phyloP scores from a whole-genome alignment of 2,888 invertebrate genomes.

The Cyclophora albipunctata region DNA sequence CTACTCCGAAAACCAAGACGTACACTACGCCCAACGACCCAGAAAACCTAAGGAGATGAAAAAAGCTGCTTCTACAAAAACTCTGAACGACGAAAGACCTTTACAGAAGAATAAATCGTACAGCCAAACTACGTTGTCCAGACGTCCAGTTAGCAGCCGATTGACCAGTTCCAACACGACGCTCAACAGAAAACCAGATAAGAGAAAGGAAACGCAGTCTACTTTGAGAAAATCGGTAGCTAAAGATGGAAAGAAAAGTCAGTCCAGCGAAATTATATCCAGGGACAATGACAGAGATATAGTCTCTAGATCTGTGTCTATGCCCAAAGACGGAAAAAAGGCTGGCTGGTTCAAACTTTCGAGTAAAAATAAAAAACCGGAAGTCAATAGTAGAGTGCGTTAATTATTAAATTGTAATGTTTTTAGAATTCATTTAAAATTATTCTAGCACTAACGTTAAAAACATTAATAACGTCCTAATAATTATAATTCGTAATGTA shows the following conservation, averaged over 20 bases:
- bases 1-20: slow-evolving; percentile 82
- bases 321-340: slow-evolving; percentile 82
- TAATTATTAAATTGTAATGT: slow-evolving; percentile 18
- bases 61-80: slow-evolving; percentile 66
- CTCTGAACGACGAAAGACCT: slow-evolving; percentile 41
- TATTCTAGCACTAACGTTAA: neutral
- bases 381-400: slow-evolving; percentile 59
- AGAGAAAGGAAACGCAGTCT: slow-evolving; percentile 48
- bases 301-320: slow-evolving; percentile 79
- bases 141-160: slow-evolving; percentile 47
- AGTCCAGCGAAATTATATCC: slow-evolving; percentile 79
- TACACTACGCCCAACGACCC: slow-evolving; percentile 83
- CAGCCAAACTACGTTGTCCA: slow-evolving; percentile 59
- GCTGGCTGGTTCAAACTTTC: slow-evolving; percentile 83
- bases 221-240: slow-evolving; percentile 59
- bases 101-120: slow-evolving; percentile 64
- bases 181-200: slow-evolving; percentile 61
- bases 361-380: slow-evolving; percentile 64
- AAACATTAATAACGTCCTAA: no score
- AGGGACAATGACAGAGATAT: slow-evolving; percentile 67
- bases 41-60: slow-evolving; percentile 50
- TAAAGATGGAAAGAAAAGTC: slow-evolving; percentile 64
- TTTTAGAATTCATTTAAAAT: neutral
- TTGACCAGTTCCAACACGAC: slow-evolving; percentile 58
- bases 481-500: no score